Evolutionary conservation across 2,797 vertebrate genomes (phyloP), one percentile per base, ranked within the genome.

Genomic region (Pangasius larnaudii): DNA sequence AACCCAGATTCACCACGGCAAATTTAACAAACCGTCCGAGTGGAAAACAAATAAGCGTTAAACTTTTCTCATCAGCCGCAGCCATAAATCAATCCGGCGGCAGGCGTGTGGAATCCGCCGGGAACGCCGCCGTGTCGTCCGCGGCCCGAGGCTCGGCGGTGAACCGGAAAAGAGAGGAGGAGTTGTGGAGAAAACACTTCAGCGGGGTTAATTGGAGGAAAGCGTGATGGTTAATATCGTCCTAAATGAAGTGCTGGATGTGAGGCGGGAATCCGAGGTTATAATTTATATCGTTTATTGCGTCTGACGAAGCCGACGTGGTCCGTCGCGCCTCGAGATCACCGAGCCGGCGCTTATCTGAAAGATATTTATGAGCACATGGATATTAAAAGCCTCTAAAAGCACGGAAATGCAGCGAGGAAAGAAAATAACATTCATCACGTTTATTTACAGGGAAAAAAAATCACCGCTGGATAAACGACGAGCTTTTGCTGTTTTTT

Each of bases 21-120:
- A 85, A 91, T 91, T 88, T 86, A 91, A 75, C 33, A 89, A 88
- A 86, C 3, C 49, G 56, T 85, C 90, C 84, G 1, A 85, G 86
- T 16, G 87, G 85, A 89, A 87, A 6, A 13, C 85, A 85, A 86
- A 89, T 89, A 91, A 80, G 80, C 84, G 39, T 30, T 81, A 86
- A 69, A 86, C 61, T 69, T 67, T 80, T 78, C 51, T 86, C 77
- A 58, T 58, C 86, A 42, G 49, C 46, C 36, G 16, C 46, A 46
- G 56, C 53, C 56, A 51, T 82, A 83, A 87, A 87, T 83, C 86
- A 74, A 19, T 74, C 58, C 18, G n/a, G 46, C 14, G 69, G 16
- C 51, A 9, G 36, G 24, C 33, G 74, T 82, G 86, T 87, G 53
- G 71, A 88, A 86, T 46, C 88, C 82, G 67, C 56, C 63, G 80